Evolutionary conservation across 2,113 vertebrate genomes (phyloP).

Genomic region (Herpetotheres cachinnans): DNA sequence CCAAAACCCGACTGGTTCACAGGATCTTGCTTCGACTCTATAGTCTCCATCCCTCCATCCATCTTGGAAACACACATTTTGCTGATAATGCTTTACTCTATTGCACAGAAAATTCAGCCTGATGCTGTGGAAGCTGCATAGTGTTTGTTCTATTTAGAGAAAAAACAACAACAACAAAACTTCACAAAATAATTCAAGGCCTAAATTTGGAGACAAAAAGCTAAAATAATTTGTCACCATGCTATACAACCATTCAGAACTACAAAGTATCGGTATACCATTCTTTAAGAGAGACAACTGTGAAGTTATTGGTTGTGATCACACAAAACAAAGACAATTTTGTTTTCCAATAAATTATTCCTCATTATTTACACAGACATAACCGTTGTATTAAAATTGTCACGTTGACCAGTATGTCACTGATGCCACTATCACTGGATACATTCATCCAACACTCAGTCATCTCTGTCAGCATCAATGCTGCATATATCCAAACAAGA

Average conservation of each 20-base stretch:
- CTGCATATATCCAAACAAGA: not conserved
- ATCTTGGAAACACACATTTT: not conserved
- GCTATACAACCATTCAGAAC: not conserved
- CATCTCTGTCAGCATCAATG: not conserved
- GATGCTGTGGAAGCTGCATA: not conserved
- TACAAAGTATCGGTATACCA: not conserved
- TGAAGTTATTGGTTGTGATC: not conserved
- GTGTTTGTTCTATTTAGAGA: not conserved
- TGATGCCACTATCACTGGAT: not conserved
- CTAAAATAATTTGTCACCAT: not conserved
- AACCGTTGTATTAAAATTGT: not conserved
- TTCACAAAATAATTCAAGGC: not conserved
- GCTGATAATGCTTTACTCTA: not conserved
- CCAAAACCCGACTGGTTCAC: not conserved
- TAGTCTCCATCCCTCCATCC: not conserved
- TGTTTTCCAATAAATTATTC: not conserved
- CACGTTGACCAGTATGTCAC: not conserved
- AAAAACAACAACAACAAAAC: not conserved
- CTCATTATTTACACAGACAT: not conserved
- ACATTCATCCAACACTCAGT: not conserved
- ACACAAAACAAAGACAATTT: not conserved
- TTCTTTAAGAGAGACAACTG: not conserved
- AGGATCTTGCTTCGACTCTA: not conserved
- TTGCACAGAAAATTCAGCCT: not conserved
- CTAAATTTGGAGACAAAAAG: not conserved